Base-by-base conservation (phyloP, 2,888 invertebrate species). In the Apantesis nais region DNA sequence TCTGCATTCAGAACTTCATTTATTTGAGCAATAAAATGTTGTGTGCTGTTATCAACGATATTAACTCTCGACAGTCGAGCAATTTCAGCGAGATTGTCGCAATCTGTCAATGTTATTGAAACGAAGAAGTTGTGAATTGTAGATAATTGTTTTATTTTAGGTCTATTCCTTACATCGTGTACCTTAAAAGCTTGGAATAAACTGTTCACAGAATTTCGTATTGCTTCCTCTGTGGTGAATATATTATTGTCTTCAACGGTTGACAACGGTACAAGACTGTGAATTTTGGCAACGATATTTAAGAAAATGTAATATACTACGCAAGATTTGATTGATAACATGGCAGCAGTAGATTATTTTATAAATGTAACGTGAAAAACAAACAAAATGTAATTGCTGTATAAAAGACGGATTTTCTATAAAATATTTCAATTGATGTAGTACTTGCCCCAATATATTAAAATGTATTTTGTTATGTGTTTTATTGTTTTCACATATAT, bases 1-100 rank as follows among this genome's bases (percentile, higher is more conserved):
- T 86, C 86, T 80, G 86, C 89, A 71, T 87, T 83, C 63, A 90
- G 75, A 74, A 90, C 73, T 74, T 90, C 88, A 74, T 91, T 89
- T 81, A 92, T 72, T 52, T 82, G 76, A 67, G 80, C 76, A 75
- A 88, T 87, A 83, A 89, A 87, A 81, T 78, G 78, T 74, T 78
- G 74, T 71, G 85, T 88, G 58, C 79, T 83, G 74, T 85, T 86
- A 78, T 80, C 81, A 64, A 78, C 74, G 78, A 68, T 80, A 84
- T 81, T 74, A 52, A 80, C 83, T 85, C 81, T 87, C 5, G 87
- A 85, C 61, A 89, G 71, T 76, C 75, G 84, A 14, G 77, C 78
- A 65, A 93, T 85, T 83, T 86, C 76, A 63, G 86, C 86, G 52
- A 90, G 78, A 72, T 75, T 85, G 19, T 85, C 74, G 70, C 88